Base-by-base conservation (phyloP, 2,797 vertebrate genomes). In the Salarias fasciatus region DNA sequence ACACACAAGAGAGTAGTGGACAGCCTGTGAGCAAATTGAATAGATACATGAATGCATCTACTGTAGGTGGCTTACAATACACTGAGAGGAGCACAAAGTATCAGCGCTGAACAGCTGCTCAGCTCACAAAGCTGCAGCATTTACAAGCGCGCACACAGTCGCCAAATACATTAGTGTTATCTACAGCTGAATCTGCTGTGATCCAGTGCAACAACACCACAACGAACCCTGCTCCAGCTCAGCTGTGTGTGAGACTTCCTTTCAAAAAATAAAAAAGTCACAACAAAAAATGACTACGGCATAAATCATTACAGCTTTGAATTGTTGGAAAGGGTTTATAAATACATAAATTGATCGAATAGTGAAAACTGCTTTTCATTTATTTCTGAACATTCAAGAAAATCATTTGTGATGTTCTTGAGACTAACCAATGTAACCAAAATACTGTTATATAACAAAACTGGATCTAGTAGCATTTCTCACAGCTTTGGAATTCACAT, bases 1-100 rank as follows among this genome's bases (percentile, higher is more conserved):
- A 44, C 18, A 43, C 28, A 35, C 15, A 51, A 31, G 48, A 63
- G 11, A 37, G 53, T 8, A 51, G 48, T 33, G 30, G 6, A 45
- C 15, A 36, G 18, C 53, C 41, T 63, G 30, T 7, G 44, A 57
- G 46, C 53, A 41, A 47, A 45, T 48, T 5, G 49, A 29, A 37
- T 29, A 42, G 47, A 63, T 51, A 38, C n/a, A 44, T 45, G 12
- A 14, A 10, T 18, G n/a, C n/a, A n/a, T 15, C 35, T 24, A 42
- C 15, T 35, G 33, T 10, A 37, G 52, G 7, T 28, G 30, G 47
- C 8, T 6, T 43, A 2, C 18, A 69, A 49, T 36, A 14, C 10
- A 50, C 43, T 36, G 5, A 43, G 35, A 38, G 28, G 15, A 47
- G 36, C 44, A 49, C 45, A 64, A 47, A 57, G 24, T 24, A 48